A percentile compares a stretch with the other conserved stretches of the same genome.
Evolutionary conservation across 2,113 vertebrate genomes (phyloP).

Genomic region (Atractosteus spatula): DNA sequence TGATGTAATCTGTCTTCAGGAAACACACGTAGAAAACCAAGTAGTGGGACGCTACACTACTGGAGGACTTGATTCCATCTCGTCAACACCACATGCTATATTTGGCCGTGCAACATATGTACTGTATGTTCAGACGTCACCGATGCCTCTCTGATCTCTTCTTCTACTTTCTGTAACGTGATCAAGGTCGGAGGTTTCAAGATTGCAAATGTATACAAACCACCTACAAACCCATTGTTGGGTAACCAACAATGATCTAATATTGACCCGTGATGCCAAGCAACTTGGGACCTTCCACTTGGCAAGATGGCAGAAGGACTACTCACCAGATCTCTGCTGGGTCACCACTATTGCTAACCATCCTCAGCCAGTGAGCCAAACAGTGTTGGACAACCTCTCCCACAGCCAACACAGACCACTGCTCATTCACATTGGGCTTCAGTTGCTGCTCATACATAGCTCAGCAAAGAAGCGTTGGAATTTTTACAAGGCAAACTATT

Average conservation of each 20-base stretch:
- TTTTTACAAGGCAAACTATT: not conserved
- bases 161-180: too few species aligned
- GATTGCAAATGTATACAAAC: conserved; percentile 4
- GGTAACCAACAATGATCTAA: too few species aligned
- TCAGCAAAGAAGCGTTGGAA: too few species aligned
- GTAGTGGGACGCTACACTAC: not conserved
- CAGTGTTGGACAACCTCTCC: not conserved
- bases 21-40: not conserved
- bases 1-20: not conserved
- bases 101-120: not conserved
- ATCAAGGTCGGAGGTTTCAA: not conserved
- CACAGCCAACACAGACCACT: too few species aligned
- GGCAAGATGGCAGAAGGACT: too few species aligned
- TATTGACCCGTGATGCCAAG: too few species aligned
- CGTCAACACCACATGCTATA: not conserved
- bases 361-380: not conserved
- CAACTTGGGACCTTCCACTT: too few species aligned
- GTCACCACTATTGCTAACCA: not conserved
- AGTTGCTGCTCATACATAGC: too few species aligned
- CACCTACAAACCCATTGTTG: not conserved
- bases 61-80: not conserved
- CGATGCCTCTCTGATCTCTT: not conserved
- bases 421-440: too few species aligned
- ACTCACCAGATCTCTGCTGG: too few species aligned
- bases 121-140: not conserved